A percentile compares a stretch with the other conserved stretches of the same genome.
Evolutionary conservation across 2,888 invertebrate species (phyloP).

Genomic region (Pyrgus malvae): DNA sequence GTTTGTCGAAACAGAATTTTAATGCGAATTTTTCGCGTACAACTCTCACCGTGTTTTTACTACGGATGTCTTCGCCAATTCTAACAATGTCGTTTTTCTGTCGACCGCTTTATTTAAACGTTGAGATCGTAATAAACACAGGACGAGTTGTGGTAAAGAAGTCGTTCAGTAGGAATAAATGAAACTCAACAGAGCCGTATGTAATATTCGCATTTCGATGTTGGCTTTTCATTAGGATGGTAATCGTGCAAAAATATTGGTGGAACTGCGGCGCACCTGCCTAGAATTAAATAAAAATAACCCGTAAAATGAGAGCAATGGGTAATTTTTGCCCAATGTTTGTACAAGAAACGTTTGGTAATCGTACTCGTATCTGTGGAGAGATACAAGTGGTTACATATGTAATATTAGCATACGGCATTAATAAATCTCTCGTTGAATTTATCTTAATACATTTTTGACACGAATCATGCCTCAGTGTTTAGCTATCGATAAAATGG

Average conservation of each 20-base stretch:
- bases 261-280: conserved; percentile 64
- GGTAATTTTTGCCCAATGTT: conserved; percentile 50
- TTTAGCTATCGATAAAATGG: too few relatives aligned
- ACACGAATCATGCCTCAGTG: too few relatives aligned
- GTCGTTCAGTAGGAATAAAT: conserved; percentile 54
- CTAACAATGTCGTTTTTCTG: not conserved
- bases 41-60: not conserved
- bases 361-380: conserved; percentile 1
- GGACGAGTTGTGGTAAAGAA: conserved; percentile 44
- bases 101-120: conserved; percentile 5
- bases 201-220: conserved; percentile 57
- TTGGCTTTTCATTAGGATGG: conserved; percentile 80
- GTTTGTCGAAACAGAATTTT: conserved; percentile 54
- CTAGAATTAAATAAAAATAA: conserved; percentile 81
- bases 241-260: conserved; percentile 79
- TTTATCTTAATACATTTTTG: conserved; percentile 1
- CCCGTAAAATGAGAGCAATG: conserved; percentile 60
- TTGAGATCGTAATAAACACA: conserved; percentile 15
- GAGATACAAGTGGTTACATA: not conserved
- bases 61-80: not conserved
- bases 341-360: conserved; percentile 16
- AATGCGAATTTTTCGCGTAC: conserved; percentile 36
- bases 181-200: conserved; percentile 52
- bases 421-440: not conserved
- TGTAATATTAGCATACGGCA: not conserved